Evolutionary conservation across 2,797 vertebrate species (phyloP).

Genomic region (Cirrhinus molitorella): DNA sequence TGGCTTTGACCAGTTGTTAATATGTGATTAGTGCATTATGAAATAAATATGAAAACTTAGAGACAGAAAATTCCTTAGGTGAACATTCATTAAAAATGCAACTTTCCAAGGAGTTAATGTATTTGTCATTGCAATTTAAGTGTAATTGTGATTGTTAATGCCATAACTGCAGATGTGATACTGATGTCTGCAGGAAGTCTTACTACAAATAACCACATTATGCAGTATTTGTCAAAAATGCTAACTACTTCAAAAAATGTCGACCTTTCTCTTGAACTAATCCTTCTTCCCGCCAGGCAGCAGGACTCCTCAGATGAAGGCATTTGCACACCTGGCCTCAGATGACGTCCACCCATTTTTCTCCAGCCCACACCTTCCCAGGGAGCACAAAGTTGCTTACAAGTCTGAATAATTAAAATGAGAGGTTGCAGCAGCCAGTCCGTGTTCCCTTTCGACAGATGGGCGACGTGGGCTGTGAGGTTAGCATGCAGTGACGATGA

Average conservation of each 20-base stretch:
- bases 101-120: background rate
- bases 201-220: background rate
- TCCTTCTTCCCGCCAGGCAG: background rate
- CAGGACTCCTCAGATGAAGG: slow-evolving; percentile 27
- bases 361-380: slow-evolving; percentile 28
- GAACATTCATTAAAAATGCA: background rate
- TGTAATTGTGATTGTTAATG: background rate
- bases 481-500: slow-evolving; percentile 32
- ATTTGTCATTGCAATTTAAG: background rate
- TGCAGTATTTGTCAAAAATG: background rate
- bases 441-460: slow-evolving; percentile 44
- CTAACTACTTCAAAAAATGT: background rate
- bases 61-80: background rate
- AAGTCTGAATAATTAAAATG: slow-evolving; percentile 39
- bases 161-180: background rate
- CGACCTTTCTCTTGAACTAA: background rate
- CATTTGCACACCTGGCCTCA: slow-evolving; percentile 36
- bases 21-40: background rate
- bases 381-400: slow-evolving; percentile 53
- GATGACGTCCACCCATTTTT: slow-evolving; percentile 19
- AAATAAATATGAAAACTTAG: too few relatives aligned
- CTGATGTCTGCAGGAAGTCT: background rate
- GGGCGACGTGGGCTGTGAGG: slow-evolving; percentile 51
- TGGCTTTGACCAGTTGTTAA: background rate
- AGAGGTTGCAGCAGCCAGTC: slow-evolving; percentile 19